Percentiles rank a stretch among this genome's conserved stretches.
Conservation (phyloP, 1,140 invertebrate genomes). For the Bombus waltoni region DNA sequence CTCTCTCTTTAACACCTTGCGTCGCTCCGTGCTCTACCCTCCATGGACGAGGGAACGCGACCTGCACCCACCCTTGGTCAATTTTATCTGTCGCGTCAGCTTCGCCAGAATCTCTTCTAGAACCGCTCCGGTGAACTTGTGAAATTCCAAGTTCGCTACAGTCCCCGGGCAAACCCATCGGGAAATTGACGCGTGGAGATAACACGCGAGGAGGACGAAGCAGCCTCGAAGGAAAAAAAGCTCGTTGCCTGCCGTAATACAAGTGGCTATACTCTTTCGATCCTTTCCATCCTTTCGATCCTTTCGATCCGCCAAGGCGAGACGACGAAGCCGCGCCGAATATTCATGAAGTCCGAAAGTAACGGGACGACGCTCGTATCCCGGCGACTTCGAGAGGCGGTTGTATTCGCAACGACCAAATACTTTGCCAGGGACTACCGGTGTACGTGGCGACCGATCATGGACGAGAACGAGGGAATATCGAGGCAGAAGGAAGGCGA, state of each 20-base stretch:
- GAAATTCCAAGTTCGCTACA: constrained; percentile 53
- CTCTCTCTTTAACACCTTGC: constrained; percentile 22
- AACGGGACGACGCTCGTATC: constrained; percentile 33
- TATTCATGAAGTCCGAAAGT: constrained; percentile 51
- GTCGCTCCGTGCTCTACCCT: constrained; percentile 13
- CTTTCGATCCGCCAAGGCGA: background rate
- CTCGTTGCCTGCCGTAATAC: background rate
- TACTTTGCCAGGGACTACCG: background rate
- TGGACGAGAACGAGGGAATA: background rate
- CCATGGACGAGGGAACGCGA: constrained; percentile 7
- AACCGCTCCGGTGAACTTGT: constrained; percentile 41
- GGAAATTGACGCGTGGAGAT: constrained; percentile 43
- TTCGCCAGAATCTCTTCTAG: constrained; percentile 15
- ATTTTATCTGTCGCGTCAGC: constrained; percentile 59
- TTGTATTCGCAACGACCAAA: background rate
- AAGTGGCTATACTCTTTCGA: background rate
- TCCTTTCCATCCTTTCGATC: too few species aligned
- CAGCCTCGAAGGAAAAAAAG: background rate
- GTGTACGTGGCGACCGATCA: background rate
- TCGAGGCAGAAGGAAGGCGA: background rate
- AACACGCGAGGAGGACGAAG: too few species aligned
- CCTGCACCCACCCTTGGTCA: constrained; percentile 46
- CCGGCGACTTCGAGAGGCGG: background rate
- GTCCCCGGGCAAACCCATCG: constrained; percentile 30
- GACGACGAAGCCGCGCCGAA: constrained; percentile 10